These are phyloP conservation scores for Cololabis saira DNA, from an alignment of 2,113 vertebrate genomes.

Conservation along the genomic window DNA sequence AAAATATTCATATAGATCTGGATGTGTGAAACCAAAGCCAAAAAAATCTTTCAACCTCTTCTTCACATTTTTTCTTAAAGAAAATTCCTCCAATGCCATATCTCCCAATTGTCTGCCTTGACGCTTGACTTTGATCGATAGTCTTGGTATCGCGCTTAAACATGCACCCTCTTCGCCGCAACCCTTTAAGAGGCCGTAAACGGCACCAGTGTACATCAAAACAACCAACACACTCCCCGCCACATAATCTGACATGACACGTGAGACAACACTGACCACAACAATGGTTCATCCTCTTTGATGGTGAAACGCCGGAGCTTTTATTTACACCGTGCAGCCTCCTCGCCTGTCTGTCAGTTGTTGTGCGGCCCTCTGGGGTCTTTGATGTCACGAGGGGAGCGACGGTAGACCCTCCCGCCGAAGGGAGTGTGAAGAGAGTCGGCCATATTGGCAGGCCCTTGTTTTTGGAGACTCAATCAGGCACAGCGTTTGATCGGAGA, in stretches of 20 bases:
- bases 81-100: constrained; percentile 43
- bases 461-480: constrained; percentile 60
- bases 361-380: constrained; percentile 7
- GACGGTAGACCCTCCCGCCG: constrained; percentile 46
- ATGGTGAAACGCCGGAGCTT: constrained; percentile 65
- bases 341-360: constrained; percentile 64
- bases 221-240: constrained; percentile 57
- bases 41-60: constrained; percentile 1
- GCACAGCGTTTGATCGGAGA: constrained; percentile 50
- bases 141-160: constrained; percentile 67
- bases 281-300: constrained; percentile 66
- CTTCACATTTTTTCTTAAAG: constrained; percentile 40
- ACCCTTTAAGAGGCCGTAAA: constrained; percentile 75
- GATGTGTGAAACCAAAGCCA: constrained; percentile 1
- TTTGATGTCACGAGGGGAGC: constrained; percentile 66
- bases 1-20: constrained; percentile 1
- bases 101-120: constrained; percentile 73
- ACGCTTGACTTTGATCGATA: constrained; percentile 80
- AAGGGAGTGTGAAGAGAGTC: constrained; percentile 28
- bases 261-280: constrained; percentile 80
- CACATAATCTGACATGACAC: constrained; percentile 76
- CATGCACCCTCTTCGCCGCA: constrained; percentile 55
- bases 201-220: constrained; percentile 75
- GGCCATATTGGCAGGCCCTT: constrained; percentile 67
- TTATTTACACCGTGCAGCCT: constrained; percentile 70